Percentiles rank a stretch among this genome's conserved stretches.
phyloP scores from a whole-genome alignment of 2,113 vertebrate genomes.

The Struthidea cinerea region DNA sequence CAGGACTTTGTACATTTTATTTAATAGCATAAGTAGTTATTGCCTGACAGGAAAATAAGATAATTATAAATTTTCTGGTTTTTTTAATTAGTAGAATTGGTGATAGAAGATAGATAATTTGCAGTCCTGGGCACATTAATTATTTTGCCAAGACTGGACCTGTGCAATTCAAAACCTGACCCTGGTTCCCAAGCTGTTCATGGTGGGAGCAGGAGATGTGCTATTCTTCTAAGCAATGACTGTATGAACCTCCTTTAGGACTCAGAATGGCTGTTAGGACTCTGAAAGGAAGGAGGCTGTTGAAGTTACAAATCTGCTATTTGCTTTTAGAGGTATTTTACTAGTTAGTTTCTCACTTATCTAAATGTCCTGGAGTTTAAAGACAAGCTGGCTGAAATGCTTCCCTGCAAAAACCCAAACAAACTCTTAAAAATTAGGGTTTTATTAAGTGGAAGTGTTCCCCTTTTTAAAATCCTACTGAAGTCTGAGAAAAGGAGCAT shows the following conservation, averaged over 20 bases:
- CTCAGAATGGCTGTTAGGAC: neutral
- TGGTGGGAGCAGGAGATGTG: neutral
- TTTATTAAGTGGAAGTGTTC: neutral
- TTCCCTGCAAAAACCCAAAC: neutral
- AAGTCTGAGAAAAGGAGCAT: neutral
- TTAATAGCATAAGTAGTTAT: neutral
- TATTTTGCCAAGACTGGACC: neutral
- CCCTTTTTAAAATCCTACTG: neutral
- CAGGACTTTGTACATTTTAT: neutral
- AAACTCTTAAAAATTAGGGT: neutral
- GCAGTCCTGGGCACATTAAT: accelerated
- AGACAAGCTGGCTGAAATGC: neutral
- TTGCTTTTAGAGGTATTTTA: neutral
- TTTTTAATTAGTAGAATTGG: neutral
- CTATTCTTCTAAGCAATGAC: neutral
- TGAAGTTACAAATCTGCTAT: neutral
- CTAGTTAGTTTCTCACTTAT: neutral
- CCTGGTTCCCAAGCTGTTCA: neutral
- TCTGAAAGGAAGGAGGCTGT: neutral
- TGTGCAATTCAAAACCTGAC: neutral
- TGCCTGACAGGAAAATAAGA: neutral
- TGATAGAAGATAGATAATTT: neutral
- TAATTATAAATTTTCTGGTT: neutral
- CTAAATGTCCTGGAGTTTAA: neutral
- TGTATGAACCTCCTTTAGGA: neutral